Base-by-base conservation (phyloP, 2,888 invertebrate genomes). In the Drosophila limbata region DNA sequence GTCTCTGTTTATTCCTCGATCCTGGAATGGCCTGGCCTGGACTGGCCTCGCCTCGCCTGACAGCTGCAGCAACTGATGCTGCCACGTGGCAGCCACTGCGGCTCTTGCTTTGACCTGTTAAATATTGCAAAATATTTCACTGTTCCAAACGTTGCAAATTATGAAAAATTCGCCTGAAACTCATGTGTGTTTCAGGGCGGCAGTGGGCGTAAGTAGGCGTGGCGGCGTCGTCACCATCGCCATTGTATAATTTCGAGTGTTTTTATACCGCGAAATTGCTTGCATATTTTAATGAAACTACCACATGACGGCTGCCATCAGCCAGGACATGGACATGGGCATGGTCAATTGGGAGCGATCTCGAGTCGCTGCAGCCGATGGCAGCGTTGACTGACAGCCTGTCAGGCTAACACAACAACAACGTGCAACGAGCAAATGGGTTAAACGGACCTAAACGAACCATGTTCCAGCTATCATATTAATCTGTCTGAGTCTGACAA, bases 191-290 rank as follows among this genome's bases (percentile, higher is more conserved):
- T 45, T 21, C 57, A 28, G 45, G 4, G 11, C 17, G 4, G 11
- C 1, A 13, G n/a, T 11, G 28, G 28, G 28, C 28, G 28, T 6
- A 8, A 28, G 3, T 31, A 11, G 9, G 15, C 42, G 44, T 31
- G 37, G 6, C 3, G n/a, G 33, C 42, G 19, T 21, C 28, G 31
- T 53, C 47, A 25, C 31, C 25, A 47, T 47, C 28, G 55, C 57
- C 63, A 71, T 75, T 79, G 76, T 81, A 84, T 76, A 79, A 79
- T 84, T 87, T 79, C 77, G 79, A 81, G 70, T 89, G 82, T 89
- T 89, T 84, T 87, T 82, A 70, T 89, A 79, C 82, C 79, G 77
- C 89, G 84, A 81, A 89, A 84, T 84, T 84, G 84, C 84, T 88
- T 78, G 84, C 84, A 88, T 84, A 88, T 84, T 84, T 84, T 84